A percentile compares a stretch with the other conserved stretches of the same genome.
Conservation (phyloP, 2,113 vertebrate genomes). For the Phalacrocorax aristotelis region DNA sequence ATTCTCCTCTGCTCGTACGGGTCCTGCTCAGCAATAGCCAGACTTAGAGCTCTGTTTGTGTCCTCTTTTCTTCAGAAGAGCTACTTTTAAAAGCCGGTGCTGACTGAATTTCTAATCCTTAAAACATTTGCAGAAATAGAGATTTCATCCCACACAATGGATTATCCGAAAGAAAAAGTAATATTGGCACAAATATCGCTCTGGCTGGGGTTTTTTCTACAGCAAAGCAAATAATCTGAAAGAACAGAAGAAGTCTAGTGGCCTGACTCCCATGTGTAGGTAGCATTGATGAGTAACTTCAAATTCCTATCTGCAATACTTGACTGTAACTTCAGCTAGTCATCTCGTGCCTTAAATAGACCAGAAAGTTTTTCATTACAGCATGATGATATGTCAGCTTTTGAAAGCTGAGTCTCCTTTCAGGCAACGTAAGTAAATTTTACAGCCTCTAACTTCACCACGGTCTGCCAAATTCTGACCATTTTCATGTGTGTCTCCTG, state of each 20-base stretch:
- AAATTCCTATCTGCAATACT: neutral
- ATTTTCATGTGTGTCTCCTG: accelerated
- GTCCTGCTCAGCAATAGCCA: neutral
- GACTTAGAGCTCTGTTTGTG: neutral
- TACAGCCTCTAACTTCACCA: neutral
- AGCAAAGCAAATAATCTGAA: neutral
- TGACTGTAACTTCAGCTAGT: neutral
- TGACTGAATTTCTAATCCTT: neutral
- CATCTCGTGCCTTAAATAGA: neutral
- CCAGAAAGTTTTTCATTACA: neutral
- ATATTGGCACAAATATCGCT: neutral
- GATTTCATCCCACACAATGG: neutral
- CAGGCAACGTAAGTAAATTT: neutral
- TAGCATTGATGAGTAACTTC: neutral
- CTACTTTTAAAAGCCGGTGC: neutral
- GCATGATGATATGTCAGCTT: neutral
- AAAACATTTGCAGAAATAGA: slow-evolving; percentile 1
- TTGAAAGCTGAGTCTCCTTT: neutral
- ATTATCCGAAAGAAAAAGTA: slow-evolving; percentile 1
- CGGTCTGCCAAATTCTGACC: neutral
- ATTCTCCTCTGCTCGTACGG: neutral
- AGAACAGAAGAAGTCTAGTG: neutral
- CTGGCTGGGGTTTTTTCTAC: neutral
- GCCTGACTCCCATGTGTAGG: neutral
- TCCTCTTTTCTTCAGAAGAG: neutral